Base-by-base conservation (phyloP, 1,140 invertebrate species). In the Zophobas morio region DNA sequence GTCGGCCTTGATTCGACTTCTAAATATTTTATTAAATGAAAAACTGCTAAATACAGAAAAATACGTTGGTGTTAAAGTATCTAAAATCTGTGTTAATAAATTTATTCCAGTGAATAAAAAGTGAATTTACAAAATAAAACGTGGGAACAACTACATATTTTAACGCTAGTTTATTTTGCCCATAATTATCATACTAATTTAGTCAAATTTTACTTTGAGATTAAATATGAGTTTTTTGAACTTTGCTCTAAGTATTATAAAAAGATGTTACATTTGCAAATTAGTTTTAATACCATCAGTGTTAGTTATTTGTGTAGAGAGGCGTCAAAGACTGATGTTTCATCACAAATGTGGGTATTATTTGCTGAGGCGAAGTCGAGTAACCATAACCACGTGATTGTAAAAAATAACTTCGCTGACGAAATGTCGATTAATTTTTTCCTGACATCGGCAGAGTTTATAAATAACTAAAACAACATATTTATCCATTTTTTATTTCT, bases 41-140 rank as follows among this genome's bases (percentile, higher is more conserved):
- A 75, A 42, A 42, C 8, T 77, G 32, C 54, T 34, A n/a, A 79
- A 79, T 53, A 37, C 8, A 78, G 74, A 33, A 36, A 53, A 66
- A 66, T 32, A 42, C 39, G 60, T 66, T 46, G 60, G 60, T 36
- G 60, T 39, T 37, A 60, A 60, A 6, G 56, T 37, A 56, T 56
- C n/a, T 20, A 20, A 66, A 66, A 66, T 42, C n/a, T 66, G 39
- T 66, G 20, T 46, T 66, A 47, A 42, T 77, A 71, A 70, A 70
- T 71, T 77, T 57, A 46, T 20, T 46, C 51, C 32, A n/a, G 54
- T 73, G 66, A 32, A 42, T 72, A 40, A 40, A 39, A 57, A 40
- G 34, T 77, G 33, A 66, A 20, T 20, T 47, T 8, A 36, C 36
- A 8, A 42, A 20, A 66, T 40, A 75, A 75, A 75, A 60, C 74